These are phyloP conservation scores for Podarcis muralis DNA, from an alignment of 2,113 vertebrate species.

Conservation along the genomic window DNA sequence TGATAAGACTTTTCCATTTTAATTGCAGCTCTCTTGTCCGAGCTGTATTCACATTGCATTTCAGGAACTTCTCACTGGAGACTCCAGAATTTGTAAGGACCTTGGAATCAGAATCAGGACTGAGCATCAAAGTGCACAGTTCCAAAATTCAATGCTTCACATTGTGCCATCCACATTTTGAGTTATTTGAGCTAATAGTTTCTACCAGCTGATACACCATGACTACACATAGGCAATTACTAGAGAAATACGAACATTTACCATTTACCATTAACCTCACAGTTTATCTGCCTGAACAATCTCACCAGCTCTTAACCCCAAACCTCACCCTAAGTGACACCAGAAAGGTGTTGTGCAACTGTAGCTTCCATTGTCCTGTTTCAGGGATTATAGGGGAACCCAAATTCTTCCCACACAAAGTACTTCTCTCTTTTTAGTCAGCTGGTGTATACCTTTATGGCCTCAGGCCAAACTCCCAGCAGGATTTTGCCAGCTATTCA, in stretches of 20 bases:
- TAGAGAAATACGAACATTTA: not conserved
- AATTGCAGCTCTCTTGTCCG: not conserved
- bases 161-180: not conserved
- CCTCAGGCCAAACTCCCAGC: not conserved
- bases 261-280: not conserved
- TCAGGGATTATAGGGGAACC: not conserved
- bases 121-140: not conserved
- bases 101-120: not conserved
- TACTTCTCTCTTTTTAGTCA: not conserved
- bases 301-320: conserved; percentile 13
- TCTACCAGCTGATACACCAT: conserved; percentile 14
- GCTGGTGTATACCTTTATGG: not conserved
- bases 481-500: conserved; percentile 33
- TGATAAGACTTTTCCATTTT: not conserved
- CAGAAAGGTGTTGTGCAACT: not conserved
- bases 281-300: not conserved
- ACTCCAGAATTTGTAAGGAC: not conserved
- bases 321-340: conserved; percentile 22
- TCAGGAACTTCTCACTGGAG: not conserved
- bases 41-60: too few species aligned
- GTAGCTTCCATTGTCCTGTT: not conserved
- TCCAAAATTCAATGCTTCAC: conserved; percentile 39
- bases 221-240: conserved; percentile 1
- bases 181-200: not conserved
- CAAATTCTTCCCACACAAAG: conserved; percentile 2